phyloP scores from a whole-genome alignment of 2,888 invertebrate species.

The Aquatica leii region DNA sequence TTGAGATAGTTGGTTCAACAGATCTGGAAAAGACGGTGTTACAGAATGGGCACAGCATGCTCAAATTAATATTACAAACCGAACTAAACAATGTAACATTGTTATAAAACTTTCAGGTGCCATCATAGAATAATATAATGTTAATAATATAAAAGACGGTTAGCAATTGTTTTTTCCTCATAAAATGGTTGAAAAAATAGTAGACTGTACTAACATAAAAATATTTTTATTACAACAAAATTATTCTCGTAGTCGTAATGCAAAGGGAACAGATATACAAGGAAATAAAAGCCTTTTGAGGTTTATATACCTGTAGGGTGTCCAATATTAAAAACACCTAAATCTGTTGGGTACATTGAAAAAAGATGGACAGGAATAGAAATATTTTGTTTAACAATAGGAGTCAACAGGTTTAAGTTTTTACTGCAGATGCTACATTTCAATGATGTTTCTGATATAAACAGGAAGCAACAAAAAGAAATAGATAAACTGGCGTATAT shows the following conservation, averaged over 20 bases:
- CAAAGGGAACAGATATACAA: conserved; percentile 7
- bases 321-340: background rate
- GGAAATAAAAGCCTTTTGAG: background rate
- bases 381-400: conserved; percentile 15
- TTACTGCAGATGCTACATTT: conserved; percentile 15
- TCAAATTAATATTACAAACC: background rate
- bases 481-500: conserved; percentile 11
- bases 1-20: too few relatives aligned
- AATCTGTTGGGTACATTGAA: conserved; percentile 4
- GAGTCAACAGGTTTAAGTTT: conserved; percentile 12
- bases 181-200: conserved; percentile 2
- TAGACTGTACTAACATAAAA: conserved; percentile 5
- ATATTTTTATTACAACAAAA: conserved; percentile 1
- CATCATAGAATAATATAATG: background rate
- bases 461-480: background rate
- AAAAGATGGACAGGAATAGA: conserved; percentile 9
- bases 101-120: conserved; percentile 8
- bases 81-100: conserved; percentile 14
- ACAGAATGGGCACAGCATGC: conserved; percentile 9
- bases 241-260: conserved; percentile 8
- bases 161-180: too few relatives aligned
- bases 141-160: background rate
- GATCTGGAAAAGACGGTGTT: background rate
- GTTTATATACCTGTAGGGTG: conserved; percentile 1
- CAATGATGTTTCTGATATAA: background rate